Base-by-base conservation (phyloP, 1,140 invertebrate species). In the Drosophila sproati region DNA sequence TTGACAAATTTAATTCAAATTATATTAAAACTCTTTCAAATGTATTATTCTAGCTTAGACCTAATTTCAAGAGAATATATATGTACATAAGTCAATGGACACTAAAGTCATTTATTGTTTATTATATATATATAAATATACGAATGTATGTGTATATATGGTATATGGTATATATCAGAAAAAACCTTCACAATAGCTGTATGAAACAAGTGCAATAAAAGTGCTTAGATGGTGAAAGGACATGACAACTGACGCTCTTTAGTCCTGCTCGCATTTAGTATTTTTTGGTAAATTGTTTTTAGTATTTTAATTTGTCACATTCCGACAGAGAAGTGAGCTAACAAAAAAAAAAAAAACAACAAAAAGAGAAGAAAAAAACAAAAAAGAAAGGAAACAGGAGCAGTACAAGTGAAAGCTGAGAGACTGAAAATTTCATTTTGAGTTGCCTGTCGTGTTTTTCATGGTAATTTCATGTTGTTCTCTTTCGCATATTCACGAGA, bases 301-400 rank as follows among this genome's bases (percentile, higher is more conserved):
- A 56, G 64, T 32, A 83, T 71, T 83, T 85, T 85, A 83, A 83
- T 83, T 83, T 83, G 81, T 80, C 68, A 43, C 81, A 69, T 64
- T 63, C 63, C 37, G 67, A 45, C 32, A 61, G 51, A 31, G 31
- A 29, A 43, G 47, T 64, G 45, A 75, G 54, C 59, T 56, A 78
- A 20, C 20, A 20, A 20, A 20, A 20, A 12, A 50, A 59, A 47
- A 12, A 41, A 45, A 10, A 66, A 43, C 8, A 29, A 47, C 31
- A 48, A 35, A 7, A 28, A 29, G 52, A 37, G 48, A 57, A 5
- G 47, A 41, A 37, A 50, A 59, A 47, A 12, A 41, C 31, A 10
- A 66, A 43, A 43, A 7, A 29, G 41, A 37, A 48, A 29, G 5
- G n/a, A 32, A 60, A 41, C 50, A 56, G 5, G 50, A 45, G 34